phyloP scores from a whole-genome alignment of 1,140 invertebrate genomes.

The Micrasema minimum region DNA sequence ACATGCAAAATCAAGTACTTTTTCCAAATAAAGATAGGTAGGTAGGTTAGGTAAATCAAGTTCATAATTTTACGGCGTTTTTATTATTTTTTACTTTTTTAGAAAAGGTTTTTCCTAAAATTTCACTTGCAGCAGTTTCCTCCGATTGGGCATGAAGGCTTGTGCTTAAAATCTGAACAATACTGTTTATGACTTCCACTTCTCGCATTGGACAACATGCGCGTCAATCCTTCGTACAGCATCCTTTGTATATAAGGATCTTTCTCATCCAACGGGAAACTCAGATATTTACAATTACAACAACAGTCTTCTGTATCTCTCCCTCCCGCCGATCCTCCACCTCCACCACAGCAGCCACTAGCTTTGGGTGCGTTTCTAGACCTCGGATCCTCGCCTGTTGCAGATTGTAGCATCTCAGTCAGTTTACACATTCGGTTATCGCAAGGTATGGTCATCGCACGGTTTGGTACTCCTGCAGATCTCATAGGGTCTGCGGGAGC shows the following conservation, averaged over 20 bases:
- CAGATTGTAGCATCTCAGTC: constrained; percentile 10
- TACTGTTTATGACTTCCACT: constrained; percentile 32
- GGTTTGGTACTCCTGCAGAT: neutral
- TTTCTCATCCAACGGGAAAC: constrained; percentile 7
- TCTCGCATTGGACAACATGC: constrained; percentile 25
- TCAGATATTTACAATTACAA: constrained; percentile 34
- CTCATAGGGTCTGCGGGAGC: constrained; percentile 25
- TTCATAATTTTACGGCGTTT: too few species aligned
- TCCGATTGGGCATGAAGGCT: constrained; percentile 15
- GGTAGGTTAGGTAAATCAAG: neutral
- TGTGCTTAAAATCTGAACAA: constrained; percentile 33
- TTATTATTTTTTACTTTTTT: neutral
- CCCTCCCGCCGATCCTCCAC: neutral
- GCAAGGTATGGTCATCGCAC: constrained; percentile 9
- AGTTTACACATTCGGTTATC: constrained; percentile 23
- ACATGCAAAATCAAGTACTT: too few species aligned
- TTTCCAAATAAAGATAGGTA: too few species aligned
- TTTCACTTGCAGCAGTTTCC: constrained; percentile 13
- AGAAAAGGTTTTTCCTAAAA: neutral
- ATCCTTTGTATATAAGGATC: constrained; percentile 21
- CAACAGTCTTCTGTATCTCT: constrained; percentile 14
- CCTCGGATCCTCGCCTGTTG: constrained; percentile 2
- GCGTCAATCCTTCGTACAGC: constrained; percentile 30
- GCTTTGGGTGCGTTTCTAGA: neutral
- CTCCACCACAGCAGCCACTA: too few species aligned